Conservation (phyloP, 2,797 vertebrate species). For the Serranus cabrilla region DNA sequence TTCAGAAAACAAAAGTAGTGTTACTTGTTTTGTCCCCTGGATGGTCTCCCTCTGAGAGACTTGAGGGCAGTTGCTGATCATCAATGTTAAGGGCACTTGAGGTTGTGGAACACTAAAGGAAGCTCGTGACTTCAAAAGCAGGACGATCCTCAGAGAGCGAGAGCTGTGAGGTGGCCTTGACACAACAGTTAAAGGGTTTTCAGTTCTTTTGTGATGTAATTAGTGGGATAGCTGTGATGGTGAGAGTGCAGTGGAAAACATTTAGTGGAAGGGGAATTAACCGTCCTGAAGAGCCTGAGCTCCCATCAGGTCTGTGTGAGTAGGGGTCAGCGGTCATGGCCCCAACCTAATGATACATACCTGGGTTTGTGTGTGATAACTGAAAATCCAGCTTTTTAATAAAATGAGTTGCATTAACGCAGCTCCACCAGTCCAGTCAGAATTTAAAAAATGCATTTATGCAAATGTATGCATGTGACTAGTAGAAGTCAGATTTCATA, state of each 20-base stretch:
- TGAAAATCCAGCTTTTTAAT: too few species aligned
- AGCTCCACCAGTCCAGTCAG: too few species aligned
- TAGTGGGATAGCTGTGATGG: slow-evolving; percentile 18
- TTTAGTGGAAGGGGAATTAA: not conserved
- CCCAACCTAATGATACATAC: too few species aligned
- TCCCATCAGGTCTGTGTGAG: slow-evolving; percentile 28
- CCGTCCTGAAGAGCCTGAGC: slow-evolving; percentile 8
- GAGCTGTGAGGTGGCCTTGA: slow-evolving; percentile 9
- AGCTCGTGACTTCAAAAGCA: slow-evolving; percentile 25
- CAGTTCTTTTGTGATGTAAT: slow-evolving; percentile 11
- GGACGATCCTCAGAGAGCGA: slow-evolving; percentile 13
- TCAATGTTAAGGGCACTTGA: slow-evolving; percentile 79
- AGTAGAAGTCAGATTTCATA: too few species aligned
- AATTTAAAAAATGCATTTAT: too few species aligned
- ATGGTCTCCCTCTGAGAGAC: slow-evolving; percentile 4
- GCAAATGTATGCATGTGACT: too few species aligned
- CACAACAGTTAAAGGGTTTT: slow-evolving; percentile 12
- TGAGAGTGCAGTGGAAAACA: slow-evolving; percentile 17
- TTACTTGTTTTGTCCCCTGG: slow-evolving; percentile 6
- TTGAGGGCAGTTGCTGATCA: slow-evolving; percentile 23
- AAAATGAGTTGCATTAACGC: too few species aligned
- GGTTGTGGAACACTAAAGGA: slow-evolving; percentile 55
- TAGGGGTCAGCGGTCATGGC: slow-evolving; percentile 66
- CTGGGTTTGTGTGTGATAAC: too few species aligned
- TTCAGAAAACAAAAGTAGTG: not conserved